A percentile compares a stretch with the other conserved stretches of the same genome.
These are phyloP conservation scores for Perca schrenkii DNA, from an alignment of 2,113 vertebrate genomes.

Conservation along the genomic window DNA sequence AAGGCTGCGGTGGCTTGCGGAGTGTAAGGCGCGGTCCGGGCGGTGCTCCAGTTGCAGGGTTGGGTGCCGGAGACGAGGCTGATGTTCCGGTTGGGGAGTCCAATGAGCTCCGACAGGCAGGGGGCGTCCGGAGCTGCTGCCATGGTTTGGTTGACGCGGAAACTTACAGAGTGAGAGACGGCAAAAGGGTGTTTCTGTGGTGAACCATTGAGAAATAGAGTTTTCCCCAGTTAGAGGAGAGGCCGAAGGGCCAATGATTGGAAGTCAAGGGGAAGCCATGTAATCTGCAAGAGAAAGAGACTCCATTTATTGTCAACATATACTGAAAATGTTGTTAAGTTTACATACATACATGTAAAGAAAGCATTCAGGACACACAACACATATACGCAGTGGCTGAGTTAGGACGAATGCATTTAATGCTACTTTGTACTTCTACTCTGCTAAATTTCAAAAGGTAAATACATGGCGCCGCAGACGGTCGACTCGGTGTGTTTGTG, in stretches of 20 bases:
- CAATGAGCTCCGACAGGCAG: conserved; percentile 48
- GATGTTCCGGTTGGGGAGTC: conserved; percentile 40
- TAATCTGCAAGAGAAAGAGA: conserved; percentile 37
- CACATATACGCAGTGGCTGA: too few species aligned
- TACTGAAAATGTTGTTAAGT: too few species aligned
- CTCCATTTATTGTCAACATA: neutral
- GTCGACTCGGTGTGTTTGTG: too few species aligned
- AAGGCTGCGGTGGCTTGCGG: conserved; percentile 81
- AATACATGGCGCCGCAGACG: too few species aligned
- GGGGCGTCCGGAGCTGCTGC: conserved; percentile 8
- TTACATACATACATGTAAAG: too few species aligned
- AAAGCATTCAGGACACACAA: too few species aligned
- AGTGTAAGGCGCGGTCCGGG: conserved; percentile 69
- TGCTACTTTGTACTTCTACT: too few species aligned
- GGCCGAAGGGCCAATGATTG: neutral
- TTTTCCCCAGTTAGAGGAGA: neutral
- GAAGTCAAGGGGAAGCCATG: conserved; percentile 21
- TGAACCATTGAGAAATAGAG: conserved; percentile 20
- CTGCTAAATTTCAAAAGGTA: too few species aligned
- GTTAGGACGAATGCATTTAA: too few species aligned
- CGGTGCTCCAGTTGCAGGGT: conserved; percentile 56
- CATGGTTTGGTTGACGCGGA: conserved; percentile 29
- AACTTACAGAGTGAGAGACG: neutral
- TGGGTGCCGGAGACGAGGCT: conserved; percentile 39
- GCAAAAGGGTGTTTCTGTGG: neutral